Percentiles rank a stretch among this genome's conserved stretches.
These are phyloP conservation scores for Lepisosteus oculatus DNA, from an alignment of 2,113 vertebrate species.

Conservation along the genomic window DNA sequence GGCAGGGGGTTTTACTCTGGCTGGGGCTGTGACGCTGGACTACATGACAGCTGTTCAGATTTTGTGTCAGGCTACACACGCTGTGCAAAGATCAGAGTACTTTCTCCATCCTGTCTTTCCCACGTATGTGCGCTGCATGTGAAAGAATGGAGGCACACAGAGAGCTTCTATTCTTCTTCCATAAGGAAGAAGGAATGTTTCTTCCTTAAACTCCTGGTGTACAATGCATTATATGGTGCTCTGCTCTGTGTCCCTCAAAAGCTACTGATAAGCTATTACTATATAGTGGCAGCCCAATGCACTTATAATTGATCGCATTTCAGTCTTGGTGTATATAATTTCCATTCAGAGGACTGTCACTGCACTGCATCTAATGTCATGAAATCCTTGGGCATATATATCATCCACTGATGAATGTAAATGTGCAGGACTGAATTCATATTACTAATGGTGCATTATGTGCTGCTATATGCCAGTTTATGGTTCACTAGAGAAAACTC, in stretches of 20 bases:
- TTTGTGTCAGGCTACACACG: too few species aligned
- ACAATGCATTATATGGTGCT: not conserved
- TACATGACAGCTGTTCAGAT: too few species aligned
- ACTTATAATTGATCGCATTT: not conserved
- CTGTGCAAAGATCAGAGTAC: too few species aligned
- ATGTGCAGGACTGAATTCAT: constrained; percentile 26
- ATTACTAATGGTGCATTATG: constrained; percentile 16
- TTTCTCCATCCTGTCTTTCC: too few species aligned
- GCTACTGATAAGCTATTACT: not conserved
- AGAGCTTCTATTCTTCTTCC: too few species aligned
- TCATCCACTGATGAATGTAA: constrained; percentile 36
- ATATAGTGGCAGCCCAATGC: not conserved
- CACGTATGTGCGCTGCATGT: too few species aligned
- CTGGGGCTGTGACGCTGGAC: too few species aligned
- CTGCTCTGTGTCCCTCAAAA: not conserved
- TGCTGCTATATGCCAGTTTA: constrained; percentile 22
- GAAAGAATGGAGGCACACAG: too few species aligned
- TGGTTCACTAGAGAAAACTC: constrained; percentile 7
- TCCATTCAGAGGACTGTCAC: constrained; percentile 21
- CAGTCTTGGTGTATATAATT: not conserved
- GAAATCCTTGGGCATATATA: constrained; percentile 26
- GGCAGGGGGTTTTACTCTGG: too few species aligned
- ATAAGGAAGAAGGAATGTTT: not conserved
- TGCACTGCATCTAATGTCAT: constrained; percentile 38
- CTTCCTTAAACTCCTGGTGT: not conserved